These are phyloP conservation scores for Brachyptera putata DNA, from an alignment of 2,888 invertebrate genomes.

Conservation along the genomic window DNA sequence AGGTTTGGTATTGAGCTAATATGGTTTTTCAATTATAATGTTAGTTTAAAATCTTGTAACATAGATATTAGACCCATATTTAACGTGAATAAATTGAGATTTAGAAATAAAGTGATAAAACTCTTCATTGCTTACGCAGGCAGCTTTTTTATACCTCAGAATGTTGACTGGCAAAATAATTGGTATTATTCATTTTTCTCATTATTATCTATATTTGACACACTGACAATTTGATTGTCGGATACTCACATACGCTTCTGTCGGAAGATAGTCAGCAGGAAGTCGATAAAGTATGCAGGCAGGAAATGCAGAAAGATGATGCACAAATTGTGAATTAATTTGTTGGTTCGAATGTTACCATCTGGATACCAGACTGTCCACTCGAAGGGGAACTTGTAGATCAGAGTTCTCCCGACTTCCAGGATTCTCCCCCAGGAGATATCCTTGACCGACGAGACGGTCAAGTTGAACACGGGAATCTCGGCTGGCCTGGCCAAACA, in stretches of 20 bases:
- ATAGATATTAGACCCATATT: no score
- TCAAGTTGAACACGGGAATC: constrained; percentile 68
- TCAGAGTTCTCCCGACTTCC: constrained; percentile 55
- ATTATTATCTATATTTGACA: no score
- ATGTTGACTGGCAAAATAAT: no score
- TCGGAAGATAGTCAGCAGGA: constrained; percentile 59
- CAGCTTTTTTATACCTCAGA: no score
- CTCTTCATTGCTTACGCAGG: no score
- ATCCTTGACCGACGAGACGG: constrained; percentile 70
- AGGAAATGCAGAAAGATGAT: constrained; percentile 68
- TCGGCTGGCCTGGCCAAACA: constrained; percentile 38
- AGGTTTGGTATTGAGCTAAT: no score
- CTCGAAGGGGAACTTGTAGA: constrained; percentile 69
- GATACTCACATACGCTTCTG: constrained; percentile 77
- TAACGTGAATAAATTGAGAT: no score
- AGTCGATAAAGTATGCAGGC: constrained; percentile 74
- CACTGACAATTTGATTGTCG: no score
- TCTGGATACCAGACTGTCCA: constrained; percentile 76
- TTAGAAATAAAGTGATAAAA: no score
- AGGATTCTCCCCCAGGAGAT: constrained; percentile 82
- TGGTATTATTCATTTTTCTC: no score
- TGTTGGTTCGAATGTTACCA: constrained; percentile 66
- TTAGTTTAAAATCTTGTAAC: no score
- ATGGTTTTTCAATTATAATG: no score
- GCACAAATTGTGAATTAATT: constrained; percentile 59